These are phyloP conservation scores for Helostoma temminkii DNA, from an alignment of 2,797 vertebrate species.

Conservation along the genomic window DNA sequence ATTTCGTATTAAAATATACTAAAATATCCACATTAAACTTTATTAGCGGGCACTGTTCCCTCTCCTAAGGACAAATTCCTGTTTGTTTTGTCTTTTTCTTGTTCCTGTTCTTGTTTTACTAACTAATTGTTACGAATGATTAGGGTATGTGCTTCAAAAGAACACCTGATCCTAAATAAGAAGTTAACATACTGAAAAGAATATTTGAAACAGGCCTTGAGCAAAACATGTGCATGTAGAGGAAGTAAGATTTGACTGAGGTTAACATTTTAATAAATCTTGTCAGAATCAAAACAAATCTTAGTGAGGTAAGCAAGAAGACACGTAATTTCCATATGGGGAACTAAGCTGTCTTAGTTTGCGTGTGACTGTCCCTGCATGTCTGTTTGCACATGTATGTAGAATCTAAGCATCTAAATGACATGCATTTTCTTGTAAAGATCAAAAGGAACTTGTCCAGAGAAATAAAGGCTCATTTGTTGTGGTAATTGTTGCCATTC, in stretches of 20 bases:
- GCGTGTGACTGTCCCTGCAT: background rate
- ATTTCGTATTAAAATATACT: background rate
- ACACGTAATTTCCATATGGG: conserved; percentile 23
- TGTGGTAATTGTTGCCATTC: conserved; percentile 78
- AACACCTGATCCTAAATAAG: conserved; percentile 25
- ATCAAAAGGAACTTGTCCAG: conserved; percentile 59
- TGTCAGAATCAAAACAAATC: conserved; percentile 55
- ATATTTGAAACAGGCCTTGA: conserved; percentile 44
- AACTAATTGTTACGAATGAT: conserved; percentile 20
- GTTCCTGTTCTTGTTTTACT: conserved; percentile 11
- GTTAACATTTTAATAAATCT: conserved; percentile 60
- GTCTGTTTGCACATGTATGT: conserved; percentile 22
- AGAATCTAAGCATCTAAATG: conserved; percentile 53
- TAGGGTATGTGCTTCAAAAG: conserved; percentile 35
- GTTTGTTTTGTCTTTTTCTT: conserved; percentile 21
- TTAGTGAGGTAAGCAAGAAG: conserved; percentile 36
- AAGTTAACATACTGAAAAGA: conserved; percentile 25
- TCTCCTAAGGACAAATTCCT: conserved; percentile 3
- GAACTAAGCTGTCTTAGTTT: background rate
- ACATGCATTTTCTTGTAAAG: conserved; percentile 43
- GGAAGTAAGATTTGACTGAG: conserved; percentile 35
- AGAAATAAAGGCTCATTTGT: conserved; percentile 70
- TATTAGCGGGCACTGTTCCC: background rate
- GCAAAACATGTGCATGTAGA: conserved; percentile 36
- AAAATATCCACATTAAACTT: conserved; percentile 2